Evolutionary conservation across 2,888 invertebrate genomes (phyloP).

Genomic region (Ptychoptera contaminata): DNA sequence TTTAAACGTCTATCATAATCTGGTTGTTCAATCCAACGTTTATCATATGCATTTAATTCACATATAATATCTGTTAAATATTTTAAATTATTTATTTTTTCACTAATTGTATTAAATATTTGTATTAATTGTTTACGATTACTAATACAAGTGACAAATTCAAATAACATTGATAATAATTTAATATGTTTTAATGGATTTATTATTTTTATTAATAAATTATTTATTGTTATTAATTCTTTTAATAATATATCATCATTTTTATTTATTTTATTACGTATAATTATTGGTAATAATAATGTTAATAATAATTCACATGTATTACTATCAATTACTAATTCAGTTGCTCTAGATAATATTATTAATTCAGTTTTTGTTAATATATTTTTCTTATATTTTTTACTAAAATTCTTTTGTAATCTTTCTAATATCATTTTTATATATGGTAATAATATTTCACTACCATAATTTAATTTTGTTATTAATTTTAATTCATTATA

Average conservation of each 20-base stretch:
- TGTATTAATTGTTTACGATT: not conserved
- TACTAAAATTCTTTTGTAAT: slow-evolving; percentile 47
- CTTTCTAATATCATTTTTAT: slow-evolving; percentile 52
- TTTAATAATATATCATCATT: slow-evolving; percentile 54
- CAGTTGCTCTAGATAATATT: slow-evolving; percentile 60
- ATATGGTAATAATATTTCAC: slow-evolving; percentile 56
- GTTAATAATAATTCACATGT: slow-evolving; percentile 53
- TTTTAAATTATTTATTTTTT: slow-evolving; percentile 32
- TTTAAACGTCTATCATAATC: slow-evolving; percentile 71
- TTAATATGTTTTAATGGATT: slow-evolving; percentile 46
- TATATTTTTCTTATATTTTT: slow-evolving; percentile 38
- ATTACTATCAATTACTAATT: slow-evolving; percentile 49
- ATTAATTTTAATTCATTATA: slow-evolving; percentile 23
- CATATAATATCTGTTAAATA: slow-evolving; percentile 37
- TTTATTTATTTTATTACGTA: slow-evolving; percentile 44
- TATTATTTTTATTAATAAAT: slow-evolving; percentile 53
- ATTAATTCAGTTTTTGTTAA: slow-evolving; percentile 54
- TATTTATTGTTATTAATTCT: slow-evolving; percentile 54
- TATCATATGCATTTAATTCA: slow-evolving; percentile 76
- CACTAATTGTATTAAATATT: slow-evolving; percentile 3
- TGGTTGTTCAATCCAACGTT: slow-evolving; percentile 83
- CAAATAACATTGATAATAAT: not conserved
- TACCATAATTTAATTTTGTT: slow-evolving; percentile 29
- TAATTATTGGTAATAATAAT: slow-evolving; percentile 53
- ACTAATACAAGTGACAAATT: not conserved